Percentiles rank a stretch among this genome's conserved stretches.
Conservation (phyloP, 2,113 vertebrate species). For the Zeus faber region DNA sequence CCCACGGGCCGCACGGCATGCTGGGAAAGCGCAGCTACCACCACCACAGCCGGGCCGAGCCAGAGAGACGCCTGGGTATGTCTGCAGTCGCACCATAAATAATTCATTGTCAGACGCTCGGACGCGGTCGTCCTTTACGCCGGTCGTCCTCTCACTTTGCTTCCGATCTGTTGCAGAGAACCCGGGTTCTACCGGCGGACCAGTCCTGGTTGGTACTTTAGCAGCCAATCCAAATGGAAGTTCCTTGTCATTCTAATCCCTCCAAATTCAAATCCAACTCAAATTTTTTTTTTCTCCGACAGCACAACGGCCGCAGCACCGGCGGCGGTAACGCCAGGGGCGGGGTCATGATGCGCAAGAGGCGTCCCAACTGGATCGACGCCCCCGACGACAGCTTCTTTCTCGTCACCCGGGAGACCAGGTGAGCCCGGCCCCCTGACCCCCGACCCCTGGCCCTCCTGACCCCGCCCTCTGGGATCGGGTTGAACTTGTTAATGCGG, state of each 20-base stretch:
- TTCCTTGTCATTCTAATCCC: background rate
- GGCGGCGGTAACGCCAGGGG: conserved; percentile 70
- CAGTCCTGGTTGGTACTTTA: conserved; percentile 77
- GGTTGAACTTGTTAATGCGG: background rate
- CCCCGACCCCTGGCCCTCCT: conserved; percentile 31
- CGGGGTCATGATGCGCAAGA: conserved; percentile 83
- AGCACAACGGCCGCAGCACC: conserved; percentile 82
- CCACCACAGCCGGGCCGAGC: conserved; percentile 90
- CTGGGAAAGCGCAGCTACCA: conserved; percentile 95
- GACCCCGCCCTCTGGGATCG: background rate
- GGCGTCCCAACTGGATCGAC: conserved; percentile 88
- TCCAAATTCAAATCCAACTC: too few relatives aligned
- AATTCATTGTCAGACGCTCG: conserved; percentile 10
- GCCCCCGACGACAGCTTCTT: conserved; percentile 90
- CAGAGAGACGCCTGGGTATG: conserved; percentile 68
- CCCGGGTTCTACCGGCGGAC: conserved; percentile 74
- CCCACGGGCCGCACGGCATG: conserved; percentile 89
- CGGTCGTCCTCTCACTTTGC: conserved; percentile 24
- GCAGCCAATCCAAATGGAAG: background rate
- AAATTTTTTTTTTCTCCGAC: too few relatives aligned
- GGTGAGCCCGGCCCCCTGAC: conserved; percentile 71
- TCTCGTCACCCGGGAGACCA: conserved; percentile 89
- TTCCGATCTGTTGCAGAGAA: conserved; percentile 77
- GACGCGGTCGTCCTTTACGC: conserved; percentile 17
- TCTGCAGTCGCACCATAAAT: conserved; percentile 6